phyloP scores from a whole-genome alignment of 1,140 invertebrate species.

The Temnothorax nylanderi region DNA sequence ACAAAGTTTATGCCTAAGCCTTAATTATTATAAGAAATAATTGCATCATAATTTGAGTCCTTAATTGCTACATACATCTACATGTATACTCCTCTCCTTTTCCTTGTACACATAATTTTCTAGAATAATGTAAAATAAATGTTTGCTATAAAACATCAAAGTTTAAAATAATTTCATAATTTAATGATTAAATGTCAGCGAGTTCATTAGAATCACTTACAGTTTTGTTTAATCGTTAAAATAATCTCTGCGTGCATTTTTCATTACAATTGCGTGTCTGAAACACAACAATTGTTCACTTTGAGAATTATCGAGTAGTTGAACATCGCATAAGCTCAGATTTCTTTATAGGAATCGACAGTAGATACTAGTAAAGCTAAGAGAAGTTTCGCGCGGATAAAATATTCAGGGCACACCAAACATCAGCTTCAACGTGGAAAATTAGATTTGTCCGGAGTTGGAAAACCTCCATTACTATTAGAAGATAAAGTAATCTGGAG shows the following conservation, averaged over 20 bases:
- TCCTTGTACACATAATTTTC: not conserved
- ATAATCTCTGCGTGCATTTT: not conserved
- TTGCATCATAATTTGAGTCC: not conserved
- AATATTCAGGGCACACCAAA: constrained; percentile 71
- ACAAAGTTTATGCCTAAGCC: not conserved
- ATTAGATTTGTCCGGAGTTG: constrained; percentile 75
- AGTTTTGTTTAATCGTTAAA: not conserved
- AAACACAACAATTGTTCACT: constrained; percentile 14
- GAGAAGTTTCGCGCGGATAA: constrained; percentile 66
- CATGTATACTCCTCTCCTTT: not conserved
- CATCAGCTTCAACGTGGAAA: constrained; percentile 63
- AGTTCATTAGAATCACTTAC: not conserved
- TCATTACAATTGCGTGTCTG: constrained; percentile 2
- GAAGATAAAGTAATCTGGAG: constrained; percentile 67
- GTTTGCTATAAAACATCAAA: not conserved
- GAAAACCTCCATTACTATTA: constrained; percentile 74
- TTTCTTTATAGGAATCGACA: constrained; percentile 64
- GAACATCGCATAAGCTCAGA: constrained; percentile 24
- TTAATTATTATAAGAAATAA: not conserved
- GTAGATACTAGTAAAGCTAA: constrained; percentile 47
- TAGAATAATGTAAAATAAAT: not conserved
- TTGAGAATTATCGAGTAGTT: constrained; percentile 24
- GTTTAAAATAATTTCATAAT: not conserved
- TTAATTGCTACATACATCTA: not conserved
- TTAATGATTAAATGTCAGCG: not conserved